phyloP scores from a whole-genome alignment of 1,140 invertebrate species.

The Magallana ariakensis region DNA sequence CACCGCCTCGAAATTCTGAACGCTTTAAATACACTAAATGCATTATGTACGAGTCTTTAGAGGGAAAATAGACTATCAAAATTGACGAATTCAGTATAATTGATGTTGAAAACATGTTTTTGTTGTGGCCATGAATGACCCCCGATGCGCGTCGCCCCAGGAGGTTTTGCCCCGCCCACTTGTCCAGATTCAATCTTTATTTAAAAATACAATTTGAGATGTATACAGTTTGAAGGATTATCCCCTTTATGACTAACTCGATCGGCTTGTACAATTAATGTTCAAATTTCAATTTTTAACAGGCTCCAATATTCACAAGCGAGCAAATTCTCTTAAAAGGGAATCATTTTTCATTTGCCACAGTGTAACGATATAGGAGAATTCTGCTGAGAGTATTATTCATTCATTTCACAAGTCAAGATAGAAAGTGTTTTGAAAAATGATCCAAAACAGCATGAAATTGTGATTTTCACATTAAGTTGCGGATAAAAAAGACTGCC shows the following conservation, averaged over 20 bases:
- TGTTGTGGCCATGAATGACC: constrained; percentile 39
- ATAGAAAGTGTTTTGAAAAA: constrained; percentile 37
- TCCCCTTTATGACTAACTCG: constrained; percentile 26
- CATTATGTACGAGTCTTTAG: constrained; percentile 38
- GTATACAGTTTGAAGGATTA: constrained; percentile 32
- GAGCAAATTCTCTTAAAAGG: constrained; percentile 36
- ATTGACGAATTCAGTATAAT: constrained; percentile 42
- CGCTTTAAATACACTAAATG: constrained; percentile 45
- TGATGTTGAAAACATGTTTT: constrained; percentile 51
- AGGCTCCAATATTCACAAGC: constrained; percentile 16
- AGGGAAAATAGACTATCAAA: constrained; percentile 32
- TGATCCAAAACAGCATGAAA: constrained; percentile 16
- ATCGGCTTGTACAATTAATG: constrained; percentile 10
- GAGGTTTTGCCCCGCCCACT: constrained; percentile 24
- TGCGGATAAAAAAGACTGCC: background rate
- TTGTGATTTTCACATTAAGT: constrained; percentile 1
- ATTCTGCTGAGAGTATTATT: constrained; percentile 24
- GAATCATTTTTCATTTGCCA: constrained; percentile 26
- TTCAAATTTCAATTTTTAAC: constrained; percentile 30
- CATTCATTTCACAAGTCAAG: constrained; percentile 32
- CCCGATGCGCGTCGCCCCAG: constrained; percentile 20
- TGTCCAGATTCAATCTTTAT: constrained; percentile 46
- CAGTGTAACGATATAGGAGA: constrained; percentile 30
- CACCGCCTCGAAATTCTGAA: constrained; percentile 38
- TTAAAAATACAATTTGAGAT: constrained; percentile 33